Base-by-base conservation (phyloP, 2,797 vertebrate species). In the Poeciliopsis paucimaculata region DNA sequence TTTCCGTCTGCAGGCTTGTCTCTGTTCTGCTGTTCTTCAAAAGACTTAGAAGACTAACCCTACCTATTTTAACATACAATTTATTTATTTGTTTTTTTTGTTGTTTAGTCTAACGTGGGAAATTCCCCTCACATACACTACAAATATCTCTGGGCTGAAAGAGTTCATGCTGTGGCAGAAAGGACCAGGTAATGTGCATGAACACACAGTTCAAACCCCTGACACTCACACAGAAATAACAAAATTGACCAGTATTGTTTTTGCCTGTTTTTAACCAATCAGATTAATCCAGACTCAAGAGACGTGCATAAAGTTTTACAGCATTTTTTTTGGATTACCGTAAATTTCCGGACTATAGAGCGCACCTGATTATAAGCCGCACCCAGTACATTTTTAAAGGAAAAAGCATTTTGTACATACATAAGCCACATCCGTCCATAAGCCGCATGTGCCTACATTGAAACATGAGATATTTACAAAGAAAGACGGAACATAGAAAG, bases 111-210 rank as follows among this genome's bases (percentile, higher is more conserved):
- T 20, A 26, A 41, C 0, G 39, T 82, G 80, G 80, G 4, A 34
- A 31, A 47, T 82, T 72, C 76, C 47, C 4, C 60, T 82, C 47
- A 20, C 4, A 18, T 47, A 10, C 7, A 70, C 23, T 31, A 20
- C 20, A 11, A 36, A 36, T 16, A 15, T 2, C 23, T 31, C 60
- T 3, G 4, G 5, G 2, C 0, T 41, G 20, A 7, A 36, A 2
- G 5, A 7, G 1, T 0, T 68, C 57, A 47, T 39, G 71, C 71
- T 82, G 80, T 46, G 10, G 0, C 3, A 4, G 6, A 28, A 4
- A 3, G 70, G 28, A 0, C 57, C 73, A 78, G 79, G 83, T 84
- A 84, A 75, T 31, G 39, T 60, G n/a, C 45, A 72, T 6, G 0
- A 36, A 79, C 45, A 53, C 34, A 41, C 4, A 15, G 39, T 20